Base-by-base conservation (phyloP, 2,113 vertebrate species). In the Pelmatolapia mariae region DNA sequence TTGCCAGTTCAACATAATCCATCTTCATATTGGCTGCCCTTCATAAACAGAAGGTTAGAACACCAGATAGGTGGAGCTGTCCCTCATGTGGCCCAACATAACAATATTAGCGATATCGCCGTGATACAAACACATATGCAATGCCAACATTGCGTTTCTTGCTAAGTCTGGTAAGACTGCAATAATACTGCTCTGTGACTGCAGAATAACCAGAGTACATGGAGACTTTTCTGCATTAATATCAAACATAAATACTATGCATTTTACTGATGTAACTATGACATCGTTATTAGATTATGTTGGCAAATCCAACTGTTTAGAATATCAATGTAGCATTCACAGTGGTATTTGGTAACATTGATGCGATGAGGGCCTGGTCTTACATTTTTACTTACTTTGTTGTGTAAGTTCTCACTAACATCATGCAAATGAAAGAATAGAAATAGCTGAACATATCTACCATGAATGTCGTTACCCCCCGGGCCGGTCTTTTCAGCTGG, bases 21-120 rank as follows among this genome's bases (percentile, higher is more conserved):
- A 0, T 0, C 66, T 43, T 38, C 61, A 38, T 33, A 66, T 66
- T 38, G 33, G 61, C 61, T 66, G 33, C 1, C 1, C 22, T 47
- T 76, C 68, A 76, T 0, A 76, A 29, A 76, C 15, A 47, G 6
- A 29, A 47, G 40, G 24, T 76, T 76, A 29, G 22, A 47, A 47
- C 40, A 76, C 15, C 22, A 76, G 40, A 45, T 47, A 26, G 22
- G 68, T 29, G 68, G 40, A 29, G 24, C 40, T 47, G 38, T 45
- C 22, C 38, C n/a, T 24, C 40, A 16, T 71, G n/a, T 71, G 66
- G 66, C 38, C 66, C 38, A 43, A 26, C 66, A 45, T 24, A 40
- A 40, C n/a, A 22, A 40, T 40, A 68, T 68, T 76, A 47, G 9
- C 40, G 22, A 76, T 76, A 45, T 76, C 15, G 4, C 16, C 1